These are phyloP conservation scores for Calameuta pallipes DNA, from an alignment of 2,888 invertebrate genomes.

Conservation along the genomic window DNA sequence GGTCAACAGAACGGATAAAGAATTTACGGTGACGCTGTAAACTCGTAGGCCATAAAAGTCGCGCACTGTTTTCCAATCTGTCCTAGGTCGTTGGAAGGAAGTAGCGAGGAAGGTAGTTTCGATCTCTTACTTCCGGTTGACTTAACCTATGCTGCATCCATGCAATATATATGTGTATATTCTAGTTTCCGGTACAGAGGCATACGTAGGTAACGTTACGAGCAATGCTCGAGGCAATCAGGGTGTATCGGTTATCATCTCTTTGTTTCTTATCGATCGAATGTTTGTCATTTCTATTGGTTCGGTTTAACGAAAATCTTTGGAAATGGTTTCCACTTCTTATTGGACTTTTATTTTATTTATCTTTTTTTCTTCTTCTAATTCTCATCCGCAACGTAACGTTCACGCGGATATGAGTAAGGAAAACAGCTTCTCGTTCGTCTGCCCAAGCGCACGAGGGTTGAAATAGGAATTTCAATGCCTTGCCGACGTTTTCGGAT, in stretches of 20 bases:
- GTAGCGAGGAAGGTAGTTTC: slow-evolving; percentile 14
- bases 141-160: slow-evolving; percentile 3
- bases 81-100: slow-evolving; percentile 35
- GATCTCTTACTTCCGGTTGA: slow-evolving; percentile 6
- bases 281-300: slow-evolving; percentile 3
- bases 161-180: slow-evolving; percentile 5
- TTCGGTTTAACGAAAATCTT: no score
- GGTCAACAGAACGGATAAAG: slow-evolving; percentile 53
- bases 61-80: slow-evolving; percentile 55
- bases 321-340: no score
- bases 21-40: slow-evolving; percentile 46
- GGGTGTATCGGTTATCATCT: slow-evolving; percentile 30
- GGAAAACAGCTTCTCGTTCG: no score
- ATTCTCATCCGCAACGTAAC: no score
- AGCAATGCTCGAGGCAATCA: slow-evolving; percentile 28
- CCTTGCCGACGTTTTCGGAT: no score
- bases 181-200: slow-evolving; percentile 12
- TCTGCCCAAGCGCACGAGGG: no score
- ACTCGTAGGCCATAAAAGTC: slow-evolving; percentile 55
- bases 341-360: no score
- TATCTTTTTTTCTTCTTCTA: no score
- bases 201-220: slow-evolving; percentile 20
- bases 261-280: slow-evolving; percentile 26
- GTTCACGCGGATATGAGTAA: no score
- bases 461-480: no score